Percentiles rank a stretch among this genome's conserved stretches.
phyloP scores from a whole-genome alignment of 2,113 vertebrate genomes.

The Centrocercus urophasianus region DNA sequence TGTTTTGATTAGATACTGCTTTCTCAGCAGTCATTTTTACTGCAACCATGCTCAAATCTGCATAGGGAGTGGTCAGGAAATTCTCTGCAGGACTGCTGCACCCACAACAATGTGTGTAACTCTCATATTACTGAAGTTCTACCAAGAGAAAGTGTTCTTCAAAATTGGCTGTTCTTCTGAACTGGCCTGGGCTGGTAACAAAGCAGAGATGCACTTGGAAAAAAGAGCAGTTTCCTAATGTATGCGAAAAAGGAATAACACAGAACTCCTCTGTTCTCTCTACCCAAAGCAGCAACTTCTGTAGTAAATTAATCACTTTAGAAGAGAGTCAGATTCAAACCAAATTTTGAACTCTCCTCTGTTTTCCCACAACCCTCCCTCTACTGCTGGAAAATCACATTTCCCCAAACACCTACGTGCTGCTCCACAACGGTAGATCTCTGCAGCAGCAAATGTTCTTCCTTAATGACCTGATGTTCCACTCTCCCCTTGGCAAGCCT shows the following conservation, averaged over 20 bases:
- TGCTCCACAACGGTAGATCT: not conserved
- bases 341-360: not conserved
- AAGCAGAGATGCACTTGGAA: not conserved
- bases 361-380: not conserved
- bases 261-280: not conserved
- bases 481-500: not conserved
- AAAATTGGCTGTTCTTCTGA: not conserved
- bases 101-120: not conserved
- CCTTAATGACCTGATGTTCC: not conserved
- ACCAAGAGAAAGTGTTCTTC: not conserved
- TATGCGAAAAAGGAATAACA: not conserved
- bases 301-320: not conserved
- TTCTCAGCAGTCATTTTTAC: not conserved
- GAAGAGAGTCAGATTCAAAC: not conserved
- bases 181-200: not conserved
- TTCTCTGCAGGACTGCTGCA: not conserved
- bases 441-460: constrained; percentile 1
- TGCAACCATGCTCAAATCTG: not conserved
- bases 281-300: not conserved
- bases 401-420: constrained; percentile 18
- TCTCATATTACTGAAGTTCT: not conserved
- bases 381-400: not conserved
- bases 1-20: not conserved
- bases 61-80: not conserved
- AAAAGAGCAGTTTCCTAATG: not conserved